Conservation (phyloP, 2,113 vertebrate genomes). For the Percina caprodes region DNA sequence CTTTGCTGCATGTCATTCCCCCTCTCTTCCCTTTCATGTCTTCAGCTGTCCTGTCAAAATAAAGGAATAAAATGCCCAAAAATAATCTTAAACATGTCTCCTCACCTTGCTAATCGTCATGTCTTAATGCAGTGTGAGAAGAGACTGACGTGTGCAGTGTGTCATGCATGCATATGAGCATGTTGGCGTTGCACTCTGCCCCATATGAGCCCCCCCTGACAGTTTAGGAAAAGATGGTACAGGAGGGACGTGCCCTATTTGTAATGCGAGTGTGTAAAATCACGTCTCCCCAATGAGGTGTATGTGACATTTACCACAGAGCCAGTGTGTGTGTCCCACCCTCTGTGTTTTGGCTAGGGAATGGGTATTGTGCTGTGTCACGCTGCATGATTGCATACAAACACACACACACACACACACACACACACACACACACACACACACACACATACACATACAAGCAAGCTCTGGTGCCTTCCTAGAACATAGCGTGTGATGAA, state of each 20-base stretch:
- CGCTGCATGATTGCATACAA: constrained; percentile 22
- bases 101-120: constrained; percentile 26
- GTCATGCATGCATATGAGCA: constrained; percentile 19
- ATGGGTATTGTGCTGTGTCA: constrained; percentile 64
- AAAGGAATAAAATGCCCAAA: no score
- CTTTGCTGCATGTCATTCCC: no score
- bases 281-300: constrained; percentile 45
- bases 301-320: constrained; percentile 55
- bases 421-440: background rate
- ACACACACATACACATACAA: background rate
- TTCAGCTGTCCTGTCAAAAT: no score
- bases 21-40: no score
- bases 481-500: constrained; percentile 52
- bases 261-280: constrained; percentile 28
- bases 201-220: background rate
- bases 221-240: constrained; percentile 11
- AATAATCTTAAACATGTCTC: constrained; percentile 1
- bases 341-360: constrained; percentile 77
- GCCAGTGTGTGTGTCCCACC: constrained; percentile 65
- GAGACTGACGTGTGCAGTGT: background rate
- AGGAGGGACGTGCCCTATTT: constrained; percentile 10
- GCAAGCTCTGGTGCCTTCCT: constrained; percentile 22
- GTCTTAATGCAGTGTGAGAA: constrained; percentile 24
- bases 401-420: constrained; percentile 20
- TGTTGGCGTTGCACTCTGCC: background rate